Evolutionary conservation across 1,140 invertebrate genomes (phyloP).

Genomic region (Zelostemma sp.): DNA sequence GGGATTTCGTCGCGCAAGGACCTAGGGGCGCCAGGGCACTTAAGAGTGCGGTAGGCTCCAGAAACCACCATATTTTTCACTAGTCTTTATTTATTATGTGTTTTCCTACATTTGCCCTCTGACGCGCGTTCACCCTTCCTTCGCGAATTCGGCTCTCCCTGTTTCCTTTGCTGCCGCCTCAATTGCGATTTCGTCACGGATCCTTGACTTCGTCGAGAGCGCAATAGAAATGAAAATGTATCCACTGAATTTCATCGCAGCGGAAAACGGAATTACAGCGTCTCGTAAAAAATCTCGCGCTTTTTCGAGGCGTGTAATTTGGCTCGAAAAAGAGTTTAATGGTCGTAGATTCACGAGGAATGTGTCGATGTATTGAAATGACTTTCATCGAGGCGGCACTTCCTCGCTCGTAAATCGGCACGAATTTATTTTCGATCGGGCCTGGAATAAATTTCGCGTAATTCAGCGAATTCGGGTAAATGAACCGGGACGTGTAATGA

Average conservation of each 20-base stretch:
- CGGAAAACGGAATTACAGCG: too few species aligned
- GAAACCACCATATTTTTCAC: slow-evolving; percentile 62
- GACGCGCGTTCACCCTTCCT: slow-evolving; percentile 27
- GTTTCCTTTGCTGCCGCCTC: slow-evolving; percentile 50
- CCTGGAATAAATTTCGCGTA: neutral
- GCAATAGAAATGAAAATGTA: slow-evolving; percentile 32
- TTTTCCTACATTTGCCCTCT: slow-evolving; percentile 42
- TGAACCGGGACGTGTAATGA: slow-evolving; percentile 31
- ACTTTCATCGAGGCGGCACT: neutral
- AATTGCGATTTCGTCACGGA: slow-evolving; percentile 62
- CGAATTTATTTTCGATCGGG: slow-evolving; percentile 11
- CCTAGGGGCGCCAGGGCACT: slow-evolving; percentile 61
- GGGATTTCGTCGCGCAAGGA: slow-evolving; percentile 49
- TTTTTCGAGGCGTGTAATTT: too few species aligned
- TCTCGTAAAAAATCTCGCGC: too few species aligned
- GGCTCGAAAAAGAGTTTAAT: neutral
- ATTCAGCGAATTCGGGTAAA: slow-evolving; percentile 33
- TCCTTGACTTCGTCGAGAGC: slow-evolving; percentile 56
- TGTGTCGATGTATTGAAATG: neutral
- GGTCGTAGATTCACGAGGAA: neutral
- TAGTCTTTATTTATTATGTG: slow-evolving; percentile 59
- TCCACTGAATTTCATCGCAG: slow-evolving; percentile 19
- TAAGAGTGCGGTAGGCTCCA: slow-evolving; percentile 54
- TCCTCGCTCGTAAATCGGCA: slow-evolving; percentile 8
- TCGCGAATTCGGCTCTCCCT: slow-evolving; percentile 33